These are phyloP conservation scores for Indicator maculatus DNA, from an alignment of 2,113 vertebrate species.

Conservation along the genomic window DNA sequence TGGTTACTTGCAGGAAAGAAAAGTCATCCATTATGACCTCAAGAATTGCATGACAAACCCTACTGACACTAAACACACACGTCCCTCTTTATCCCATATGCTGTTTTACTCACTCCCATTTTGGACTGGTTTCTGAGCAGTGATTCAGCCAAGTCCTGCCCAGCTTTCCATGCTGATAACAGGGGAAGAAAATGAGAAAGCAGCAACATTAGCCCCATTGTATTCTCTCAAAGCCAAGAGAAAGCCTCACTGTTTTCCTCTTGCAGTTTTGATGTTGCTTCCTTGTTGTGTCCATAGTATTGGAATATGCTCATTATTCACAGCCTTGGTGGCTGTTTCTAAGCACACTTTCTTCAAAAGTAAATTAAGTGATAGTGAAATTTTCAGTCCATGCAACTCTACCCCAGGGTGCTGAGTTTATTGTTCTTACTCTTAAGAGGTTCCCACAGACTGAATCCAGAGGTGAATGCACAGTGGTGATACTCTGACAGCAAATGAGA, in stretches of 20 bases:
- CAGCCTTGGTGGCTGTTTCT: background rate
- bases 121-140: constrained; percentile 33
- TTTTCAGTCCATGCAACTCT: background rate
- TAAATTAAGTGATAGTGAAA: background rate
- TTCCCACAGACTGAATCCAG: background rate
- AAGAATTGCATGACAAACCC: background rate
- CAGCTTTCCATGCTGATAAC: constrained; percentile 20
- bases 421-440: background rate
- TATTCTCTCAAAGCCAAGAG: background rate
- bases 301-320: background rate
- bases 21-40: background rate
- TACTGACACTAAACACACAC: background rate
- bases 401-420: background rate
- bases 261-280: background rate
- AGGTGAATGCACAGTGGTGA: background rate
- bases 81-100: background rate
- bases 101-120: background rate
- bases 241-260: constrained; percentile 14
- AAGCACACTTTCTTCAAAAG: background rate
- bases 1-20: constrained; percentile 12
- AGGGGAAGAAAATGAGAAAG: constrained; percentile 30
- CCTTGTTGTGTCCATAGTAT: background rate
- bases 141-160: constrained; percentile 38
- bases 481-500: accelerated
- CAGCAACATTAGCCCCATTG: constrained; percentile 3